Percentiles rank a stretch among this genome's conserved stretches.
Conservation (phyloP, 2,888 invertebrate species). For the Monoplex corrugatus region DNA sequence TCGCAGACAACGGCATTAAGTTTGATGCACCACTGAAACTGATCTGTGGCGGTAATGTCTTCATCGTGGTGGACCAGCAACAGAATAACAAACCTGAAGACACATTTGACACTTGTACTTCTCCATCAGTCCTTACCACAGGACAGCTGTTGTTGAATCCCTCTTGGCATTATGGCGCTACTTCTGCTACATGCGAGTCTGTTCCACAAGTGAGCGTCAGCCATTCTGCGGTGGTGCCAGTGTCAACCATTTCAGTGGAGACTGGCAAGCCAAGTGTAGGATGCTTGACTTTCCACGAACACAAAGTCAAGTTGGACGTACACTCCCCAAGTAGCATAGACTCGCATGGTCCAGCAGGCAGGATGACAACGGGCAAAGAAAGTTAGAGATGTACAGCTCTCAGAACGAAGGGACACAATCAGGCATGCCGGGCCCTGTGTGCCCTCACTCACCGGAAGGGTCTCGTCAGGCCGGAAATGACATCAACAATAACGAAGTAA, state of each 20-base stretch:
- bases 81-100: background rate
- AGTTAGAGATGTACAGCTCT: background rate
- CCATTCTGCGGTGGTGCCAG: background rate
- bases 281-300: background rate
- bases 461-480: background rate
- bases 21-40: background rate
- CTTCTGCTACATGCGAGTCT: background rate
- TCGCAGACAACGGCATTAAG: background rate
- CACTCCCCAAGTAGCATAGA: background rate
- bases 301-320: background rate
- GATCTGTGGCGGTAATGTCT: background rate
- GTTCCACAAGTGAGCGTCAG: background rate
- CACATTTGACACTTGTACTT: background rate
- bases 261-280: background rate
- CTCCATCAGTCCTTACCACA: background rate
- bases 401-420: background rate
- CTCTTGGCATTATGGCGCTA: background rate
- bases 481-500: constrained; percentile 35
- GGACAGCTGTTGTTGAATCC: background rate
- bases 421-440: background rate
- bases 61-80: background rate
- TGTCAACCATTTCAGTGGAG: background rate
- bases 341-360: background rate
- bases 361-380: background rate
- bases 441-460: background rate